Conservation (phyloP, 2,888 invertebrate genomes). For the Ernsta delagoae region DNA sequence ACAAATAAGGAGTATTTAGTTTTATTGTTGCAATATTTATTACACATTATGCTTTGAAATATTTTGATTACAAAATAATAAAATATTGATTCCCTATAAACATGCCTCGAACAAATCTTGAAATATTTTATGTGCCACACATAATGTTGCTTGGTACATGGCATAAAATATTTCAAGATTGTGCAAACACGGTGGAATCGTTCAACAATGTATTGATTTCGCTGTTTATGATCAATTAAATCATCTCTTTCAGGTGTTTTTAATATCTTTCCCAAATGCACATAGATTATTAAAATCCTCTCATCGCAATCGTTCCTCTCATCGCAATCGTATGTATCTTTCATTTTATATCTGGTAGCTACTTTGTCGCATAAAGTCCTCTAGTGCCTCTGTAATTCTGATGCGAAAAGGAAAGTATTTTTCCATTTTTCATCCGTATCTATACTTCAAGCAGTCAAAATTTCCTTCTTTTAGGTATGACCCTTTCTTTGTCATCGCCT, state of each 20-base stretch:
- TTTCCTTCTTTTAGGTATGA: neutral
- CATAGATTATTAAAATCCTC: no score
- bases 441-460: neutral
- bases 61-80: neutral
- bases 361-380: neutral
- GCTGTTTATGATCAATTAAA: no score
- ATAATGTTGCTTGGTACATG: no score
- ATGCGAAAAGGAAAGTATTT: neutral
- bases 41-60: neutral
- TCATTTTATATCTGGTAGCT: neutral
- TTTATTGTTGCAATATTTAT: neutral
- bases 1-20: no score
- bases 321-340: no score
- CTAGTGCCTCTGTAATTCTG: neutral
- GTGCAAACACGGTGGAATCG: neutral
- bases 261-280: no score
- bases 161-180: no score
- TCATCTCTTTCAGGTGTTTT: no score
- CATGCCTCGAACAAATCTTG: neutral
- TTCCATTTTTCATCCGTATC: neutral
- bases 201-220: neutral
- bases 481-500: neutral
- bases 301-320: no score
- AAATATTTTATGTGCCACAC: neutral
- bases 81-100: neutral